Base-by-base conservation (phyloP, 2,888 invertebrate species). In the Aelia acuminata region DNA sequence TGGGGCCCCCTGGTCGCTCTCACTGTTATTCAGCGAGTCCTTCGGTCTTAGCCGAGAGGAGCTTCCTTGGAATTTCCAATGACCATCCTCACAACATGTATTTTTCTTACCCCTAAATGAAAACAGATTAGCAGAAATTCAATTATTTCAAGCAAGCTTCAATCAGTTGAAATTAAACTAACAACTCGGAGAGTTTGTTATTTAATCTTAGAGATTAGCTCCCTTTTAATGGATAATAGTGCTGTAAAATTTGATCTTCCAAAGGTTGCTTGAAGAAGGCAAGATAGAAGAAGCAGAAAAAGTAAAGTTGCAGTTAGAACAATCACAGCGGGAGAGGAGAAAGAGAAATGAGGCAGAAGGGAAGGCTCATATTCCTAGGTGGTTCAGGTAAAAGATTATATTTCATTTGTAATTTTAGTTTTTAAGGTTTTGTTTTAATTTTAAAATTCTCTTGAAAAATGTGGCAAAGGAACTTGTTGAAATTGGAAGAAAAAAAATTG, bases 221-320 rank as follows among this genome's bases (percentile, higher is more conserved):
- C n/a, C 7, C 43, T 43, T 4, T 43, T 43, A 43, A 10, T 43
- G 43, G 4, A 43, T 43, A 22, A 70, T 70, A 15, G 35, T 70
- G 4, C 70, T 35, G 57, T n/a, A 39, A 39, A 39, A 0, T 39
- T 75, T 75, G 18, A 39, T 22, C 8, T 75, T 39, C 11, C 3
- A 39, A 20, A 89, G 89, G 63, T 85, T 89, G 49, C 63, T 90
- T 31, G 89, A 89, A 85, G 89, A 89, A 88, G 88, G 97, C 0
- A 94, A 96, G 92, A 93, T 97, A 88, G 93, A 94, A 7, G 94
- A 94, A 0, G 96, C 97, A 0, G 97, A 97, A 92, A 93, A 93
- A 39, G 93, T 95, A 91, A 97, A 97, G 92, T 93, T 94, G 88
- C 93, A 94, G 90, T 92, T 97, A 90, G 97, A 97, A 92, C 95